Evolutionary conservation across 2,888 invertebrate species (phyloP).

Genomic region (Rhagonycha lutea): DNA sequence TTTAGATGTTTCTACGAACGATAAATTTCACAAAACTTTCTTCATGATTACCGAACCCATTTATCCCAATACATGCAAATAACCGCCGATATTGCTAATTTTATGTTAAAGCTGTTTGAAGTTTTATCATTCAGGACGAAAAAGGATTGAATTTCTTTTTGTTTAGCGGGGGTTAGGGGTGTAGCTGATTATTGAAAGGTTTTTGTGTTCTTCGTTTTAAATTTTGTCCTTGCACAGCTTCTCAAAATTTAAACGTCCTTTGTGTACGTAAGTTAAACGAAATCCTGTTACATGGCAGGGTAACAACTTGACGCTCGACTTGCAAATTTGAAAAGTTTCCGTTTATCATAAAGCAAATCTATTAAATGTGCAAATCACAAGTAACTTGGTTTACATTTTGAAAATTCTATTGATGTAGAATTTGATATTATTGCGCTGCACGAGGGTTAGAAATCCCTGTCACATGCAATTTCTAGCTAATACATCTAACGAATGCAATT

Average conservation of each 20-base stretch:
- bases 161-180: no score
- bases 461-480: conserved; percentile 35
- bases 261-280: neutral
- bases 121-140: no score
- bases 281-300: neutral
- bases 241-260: neutral
- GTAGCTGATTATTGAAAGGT: no score
- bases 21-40: no score
- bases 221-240: neutral
- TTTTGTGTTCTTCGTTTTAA: neutral
- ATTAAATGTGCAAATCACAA: neutral
- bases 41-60: no score
- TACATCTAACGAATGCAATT: conserved; percentile 27
- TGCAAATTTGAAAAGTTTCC: neutral
- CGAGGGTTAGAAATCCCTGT: conserved; percentile 15
- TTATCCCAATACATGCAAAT: no score
- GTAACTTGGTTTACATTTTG: neutral
- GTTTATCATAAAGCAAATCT: neutral
- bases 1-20: no score
- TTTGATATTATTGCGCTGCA: neutral
- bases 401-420: neutral
- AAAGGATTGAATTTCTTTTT: no score
- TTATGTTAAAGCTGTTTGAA: no score
- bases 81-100: no score
- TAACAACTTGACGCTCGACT: neutral